Evolutionary conservation across 2,797 vertebrate genomes (phyloP), one percentile per base, ranked within the genome.

Genomic region (Sebastes oblongus): DNA sequence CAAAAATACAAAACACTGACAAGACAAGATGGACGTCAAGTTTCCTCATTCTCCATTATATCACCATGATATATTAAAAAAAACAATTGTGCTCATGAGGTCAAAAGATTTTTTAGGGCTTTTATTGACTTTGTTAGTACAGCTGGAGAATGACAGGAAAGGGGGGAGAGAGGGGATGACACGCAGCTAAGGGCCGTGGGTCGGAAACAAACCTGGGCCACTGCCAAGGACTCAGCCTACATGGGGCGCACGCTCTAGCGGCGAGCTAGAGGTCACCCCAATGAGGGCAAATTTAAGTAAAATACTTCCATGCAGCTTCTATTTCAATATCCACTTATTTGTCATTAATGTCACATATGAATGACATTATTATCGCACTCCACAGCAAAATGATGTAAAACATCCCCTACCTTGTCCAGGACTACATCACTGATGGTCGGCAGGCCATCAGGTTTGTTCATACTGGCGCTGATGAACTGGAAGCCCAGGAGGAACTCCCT

Each of bases 361-460:
- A 68, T n/a, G 8, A 56, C 5, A 18, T 22, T 9, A 42, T 59
- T 9, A 32, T 39, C 5, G 1, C 3, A 20, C 16, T 52, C 5
- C 9, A 50, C 14, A 27, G 22, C 11, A 42, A 50, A 78, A 52
- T 74, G 0, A 46, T 12, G 5, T 8, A 29, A 72, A 58, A 55
- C 1, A 27, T 22, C n/a, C 70, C 94, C 72, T 39, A 99, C 98
- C 97, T 99, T 99, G 80, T 99, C 98, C 89, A 99, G 92, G 74
- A 99, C 98, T 50, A 99, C 98, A 0, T 99, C 98, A 0, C 94
- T 97, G 91, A 99, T 99, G 81, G 95, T 92, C 0, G 98, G 98
- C 86, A 99, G 93, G 22, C 98, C 98, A 85, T 99, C 98, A 0
- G 98, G 98, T 92, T 99, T 99, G 94, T 98, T 93, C 97, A 99